phyloP scores from a whole-genome alignment of 1,140 invertebrate species.

The Hormaphis cornu region DNA sequence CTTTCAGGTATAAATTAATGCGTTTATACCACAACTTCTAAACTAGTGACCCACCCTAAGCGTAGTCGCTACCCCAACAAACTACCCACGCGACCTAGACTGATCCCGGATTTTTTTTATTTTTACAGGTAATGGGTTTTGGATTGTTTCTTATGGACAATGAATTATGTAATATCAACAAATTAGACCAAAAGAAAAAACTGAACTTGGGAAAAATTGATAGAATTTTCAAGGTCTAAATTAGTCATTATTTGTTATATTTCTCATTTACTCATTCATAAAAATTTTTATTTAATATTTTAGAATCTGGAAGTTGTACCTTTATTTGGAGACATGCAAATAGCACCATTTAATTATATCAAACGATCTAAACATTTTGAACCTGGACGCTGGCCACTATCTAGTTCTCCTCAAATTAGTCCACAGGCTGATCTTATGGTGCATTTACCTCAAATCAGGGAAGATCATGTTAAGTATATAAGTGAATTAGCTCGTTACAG shows the following conservation, averaged over 20 bases:
- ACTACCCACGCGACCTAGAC: no score
- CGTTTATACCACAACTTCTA: no score
- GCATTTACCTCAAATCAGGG: constrained; percentile 85
- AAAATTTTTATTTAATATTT: constrained; percentile 32
- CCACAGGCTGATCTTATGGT: constrained; percentile 95
- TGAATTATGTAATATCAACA: constrained; percentile 87
- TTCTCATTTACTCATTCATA: background rate
- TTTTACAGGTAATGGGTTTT: constrained; percentile 74
- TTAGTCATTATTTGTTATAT: background rate
- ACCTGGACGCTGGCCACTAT: constrained; percentile 82
- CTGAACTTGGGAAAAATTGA: constrained; percentile 91
- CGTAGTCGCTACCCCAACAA: no score
- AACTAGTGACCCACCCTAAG: no score
- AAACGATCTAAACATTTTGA: constrained; percentile 93
- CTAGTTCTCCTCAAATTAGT: constrained; percentile 64
- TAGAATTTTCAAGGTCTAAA: constrained; percentile 83
- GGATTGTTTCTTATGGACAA: constrained; percentile 95
- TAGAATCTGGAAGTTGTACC: constrained; percentile 93
- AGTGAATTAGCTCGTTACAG: constrained; percentile 91
- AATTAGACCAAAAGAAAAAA: constrained; percentile 94
- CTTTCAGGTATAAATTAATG: no score
- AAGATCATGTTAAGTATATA: constrained; percentile 96
- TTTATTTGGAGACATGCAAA: constrained; percentile 98
- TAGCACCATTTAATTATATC: constrained; percentile 97
- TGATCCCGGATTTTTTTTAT: background rate